A percentile compares a stretch with the other conserved stretches of the same genome.
Conservation (phyloP, 2,113 vertebrate genomes). For the Caloenas nicobarica region DNA sequence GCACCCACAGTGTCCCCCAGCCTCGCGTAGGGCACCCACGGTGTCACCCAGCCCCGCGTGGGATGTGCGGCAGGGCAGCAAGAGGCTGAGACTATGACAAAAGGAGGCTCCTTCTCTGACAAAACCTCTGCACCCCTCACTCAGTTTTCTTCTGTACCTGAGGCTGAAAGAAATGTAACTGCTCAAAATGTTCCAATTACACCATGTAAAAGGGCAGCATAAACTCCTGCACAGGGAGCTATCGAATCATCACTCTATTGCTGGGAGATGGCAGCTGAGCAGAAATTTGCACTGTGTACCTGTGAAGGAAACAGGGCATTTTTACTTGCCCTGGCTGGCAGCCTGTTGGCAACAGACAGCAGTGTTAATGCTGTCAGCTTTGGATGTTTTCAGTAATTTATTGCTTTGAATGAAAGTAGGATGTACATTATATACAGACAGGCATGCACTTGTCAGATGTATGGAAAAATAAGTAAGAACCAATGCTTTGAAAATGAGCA, state of each 20-base stretch:
- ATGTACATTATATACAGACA: neutral
- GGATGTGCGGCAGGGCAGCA: neutral
- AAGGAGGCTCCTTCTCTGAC: neutral
- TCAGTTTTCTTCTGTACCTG: neutral
- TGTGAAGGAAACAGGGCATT: neutral
- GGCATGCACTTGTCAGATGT: neutral
- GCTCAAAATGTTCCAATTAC: neutral
- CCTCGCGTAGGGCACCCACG: neutral
- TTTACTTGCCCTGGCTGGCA: neutral
- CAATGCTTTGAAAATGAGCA: neutral
- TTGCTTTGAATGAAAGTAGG: neutral
- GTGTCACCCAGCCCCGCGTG: neutral
- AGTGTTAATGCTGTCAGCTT: slow-evolving; percentile 26
- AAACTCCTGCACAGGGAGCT: neutral
- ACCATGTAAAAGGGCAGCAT: neutral
- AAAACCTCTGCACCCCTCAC: slow-evolving; percentile 11
- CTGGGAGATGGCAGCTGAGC: neutral
- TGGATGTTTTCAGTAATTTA: neutral
- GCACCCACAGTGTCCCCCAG: neutral
- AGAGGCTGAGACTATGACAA: slow-evolving; percentile 10
- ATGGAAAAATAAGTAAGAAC: neutral
- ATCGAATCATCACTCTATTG: neutral
- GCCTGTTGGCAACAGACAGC: slow-evolving; percentile 27
- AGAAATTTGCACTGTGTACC: slow-evolving; percentile 17
- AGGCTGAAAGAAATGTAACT: neutral